Conservation (phyloP, 2,888 invertebrate genomes). For the Dorcus hopei region DNA sequence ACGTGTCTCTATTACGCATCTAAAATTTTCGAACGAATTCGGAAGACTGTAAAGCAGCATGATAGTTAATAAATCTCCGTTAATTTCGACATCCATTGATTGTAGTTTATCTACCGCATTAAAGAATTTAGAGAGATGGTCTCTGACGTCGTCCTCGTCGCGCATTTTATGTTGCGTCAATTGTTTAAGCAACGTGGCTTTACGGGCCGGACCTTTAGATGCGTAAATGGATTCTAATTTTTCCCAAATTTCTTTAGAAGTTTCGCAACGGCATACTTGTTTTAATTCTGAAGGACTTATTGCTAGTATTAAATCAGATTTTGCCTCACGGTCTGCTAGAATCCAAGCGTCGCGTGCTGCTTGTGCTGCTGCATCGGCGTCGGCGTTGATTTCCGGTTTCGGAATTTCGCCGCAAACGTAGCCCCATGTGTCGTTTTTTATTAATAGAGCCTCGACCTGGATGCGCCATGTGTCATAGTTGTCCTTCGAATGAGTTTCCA, state of each 20-base stretch:
- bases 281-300: constrained; percentile 28
- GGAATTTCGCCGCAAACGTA: too few relatives aligned
- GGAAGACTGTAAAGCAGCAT: background rate
- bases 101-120: background rate
- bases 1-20: background rate
- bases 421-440: too few relatives aligned
- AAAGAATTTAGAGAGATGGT: background rate
- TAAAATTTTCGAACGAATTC: background rate
- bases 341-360: background rate
- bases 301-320: constrained; percentile 9
- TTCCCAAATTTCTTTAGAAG: constrained; percentile 25
- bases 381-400: too few relatives aligned
- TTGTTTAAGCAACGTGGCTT: background rate
- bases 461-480: too few relatives aligned
- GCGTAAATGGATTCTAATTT: background rate
- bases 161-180: background rate
- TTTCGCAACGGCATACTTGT: constrained; percentile 29
- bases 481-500: too few relatives aligned
- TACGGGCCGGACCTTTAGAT: background rate
- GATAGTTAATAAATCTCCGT: background rate
- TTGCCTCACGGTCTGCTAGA: constrained; percentile 3
- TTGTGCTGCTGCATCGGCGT: too few relatives aligned
- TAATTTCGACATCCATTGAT: background rate
- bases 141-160: background rate
- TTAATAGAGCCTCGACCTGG: too few relatives aligned